These are phyloP conservation scores for Ophion slaviceki DNA, from an alignment of 2,888 invertebrate species.

Conservation along the genomic window DNA sequence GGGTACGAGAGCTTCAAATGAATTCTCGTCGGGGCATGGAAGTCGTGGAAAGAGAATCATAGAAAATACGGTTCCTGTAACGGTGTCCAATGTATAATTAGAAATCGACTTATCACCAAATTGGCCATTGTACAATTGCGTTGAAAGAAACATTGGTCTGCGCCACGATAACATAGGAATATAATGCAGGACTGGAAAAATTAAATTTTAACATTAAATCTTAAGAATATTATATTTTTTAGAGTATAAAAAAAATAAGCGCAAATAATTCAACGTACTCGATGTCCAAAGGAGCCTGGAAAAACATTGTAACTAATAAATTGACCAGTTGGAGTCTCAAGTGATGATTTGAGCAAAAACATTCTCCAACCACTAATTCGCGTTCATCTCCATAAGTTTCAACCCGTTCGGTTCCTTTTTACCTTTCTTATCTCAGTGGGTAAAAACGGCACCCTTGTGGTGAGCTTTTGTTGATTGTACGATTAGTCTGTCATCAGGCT, in stretches of 20 bases:
- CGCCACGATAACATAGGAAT: slow-evolving; percentile 33
- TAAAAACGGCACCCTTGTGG: neutral
- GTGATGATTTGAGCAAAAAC: slow-evolving; percentile 20
- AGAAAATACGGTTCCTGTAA: slow-evolving; percentile 10
- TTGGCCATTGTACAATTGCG: slow-evolving; percentile 10
- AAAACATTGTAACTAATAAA: slow-evolving; percentile 78
- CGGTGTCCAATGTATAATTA: slow-evolving; percentile 13
- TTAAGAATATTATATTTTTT: slow-evolving; percentile 81
- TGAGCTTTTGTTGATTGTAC: no score
- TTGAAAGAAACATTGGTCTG: neutral
- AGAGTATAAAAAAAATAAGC: slow-evolving; percentile 74
- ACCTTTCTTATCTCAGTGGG: neutral
- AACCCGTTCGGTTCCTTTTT: neutral
- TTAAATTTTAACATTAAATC: slow-evolving; percentile 67
- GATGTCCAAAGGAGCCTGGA: slow-evolving; percentile 75
- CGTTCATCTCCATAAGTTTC: neutral
- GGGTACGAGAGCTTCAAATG: slow-evolving; percentile 4
- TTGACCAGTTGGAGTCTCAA: slow-evolving; percentile 63
- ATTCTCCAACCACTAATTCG: slow-evolving; percentile 26
- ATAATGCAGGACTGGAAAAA: slow-evolving; percentile 24
- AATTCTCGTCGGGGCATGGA: slow-evolving; percentile 21
- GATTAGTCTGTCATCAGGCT: no score
- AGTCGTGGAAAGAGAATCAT: neutral
- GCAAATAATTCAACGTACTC: slow-evolving; percentile 66
- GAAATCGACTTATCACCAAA: slow-evolving; percentile 25